A percentile compares a stretch with the other conserved stretches of the same genome.
Conservation (phyloP, 2,888 invertebrate genomes). For the Campaea margaritaria region DNA sequence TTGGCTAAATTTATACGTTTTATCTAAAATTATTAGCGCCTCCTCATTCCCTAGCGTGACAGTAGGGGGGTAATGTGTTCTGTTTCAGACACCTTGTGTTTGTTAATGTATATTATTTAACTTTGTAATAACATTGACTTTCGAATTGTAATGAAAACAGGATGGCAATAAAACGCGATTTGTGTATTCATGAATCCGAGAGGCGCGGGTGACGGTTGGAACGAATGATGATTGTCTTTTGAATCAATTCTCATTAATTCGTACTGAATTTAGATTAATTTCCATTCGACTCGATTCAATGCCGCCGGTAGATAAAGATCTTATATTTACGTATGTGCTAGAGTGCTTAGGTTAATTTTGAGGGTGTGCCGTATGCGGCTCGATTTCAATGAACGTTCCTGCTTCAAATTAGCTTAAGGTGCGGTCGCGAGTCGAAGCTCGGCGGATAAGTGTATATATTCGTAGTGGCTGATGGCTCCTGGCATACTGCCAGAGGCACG, state of each 20-base stretch:
- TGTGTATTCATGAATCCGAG: slow-evolving; percentile 69
- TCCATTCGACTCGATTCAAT: slow-evolving; percentile 42
- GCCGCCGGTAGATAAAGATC: slow-evolving; percentile 1
- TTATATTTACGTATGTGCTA: slow-evolving; percentile 8
- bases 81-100: slow-evolving; percentile 33
- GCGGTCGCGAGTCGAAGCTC: slow-evolving; percentile 44
- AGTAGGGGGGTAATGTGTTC: slow-evolving; percentile 42
- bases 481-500: slow-evolving; percentile 65
- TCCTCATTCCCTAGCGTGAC: slow-evolving; percentile 39
- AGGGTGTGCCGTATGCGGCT: slow-evolving; percentile 36
- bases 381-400: slow-evolving; percentile 40
- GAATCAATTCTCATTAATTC: slow-evolving; percentile 63
- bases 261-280: slow-evolving; percentile 48
- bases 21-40: slow-evolving; percentile 49
- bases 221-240: slow-evolving; percentile 62
- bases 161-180: slow-evolving; percentile 61
- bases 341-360: slow-evolving; percentile 44
- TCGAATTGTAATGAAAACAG: slow-evolving; percentile 54
- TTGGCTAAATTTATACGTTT: slow-evolving; percentile 51
- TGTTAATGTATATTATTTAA: slow-evolving; percentile 43
- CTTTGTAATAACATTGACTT: slow-evolving; percentile 53
- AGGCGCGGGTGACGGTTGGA: slow-evolving; percentile 52
- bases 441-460: slow-evolving; percentile 53
- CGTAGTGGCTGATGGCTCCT: slow-evolving; percentile 40
- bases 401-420: slow-evolving; percentile 55